Evolutionary conservation across 2,113 vertebrate genomes (phyloP).

Genomic region (Psilopsiagon aurifrons): DNA sequence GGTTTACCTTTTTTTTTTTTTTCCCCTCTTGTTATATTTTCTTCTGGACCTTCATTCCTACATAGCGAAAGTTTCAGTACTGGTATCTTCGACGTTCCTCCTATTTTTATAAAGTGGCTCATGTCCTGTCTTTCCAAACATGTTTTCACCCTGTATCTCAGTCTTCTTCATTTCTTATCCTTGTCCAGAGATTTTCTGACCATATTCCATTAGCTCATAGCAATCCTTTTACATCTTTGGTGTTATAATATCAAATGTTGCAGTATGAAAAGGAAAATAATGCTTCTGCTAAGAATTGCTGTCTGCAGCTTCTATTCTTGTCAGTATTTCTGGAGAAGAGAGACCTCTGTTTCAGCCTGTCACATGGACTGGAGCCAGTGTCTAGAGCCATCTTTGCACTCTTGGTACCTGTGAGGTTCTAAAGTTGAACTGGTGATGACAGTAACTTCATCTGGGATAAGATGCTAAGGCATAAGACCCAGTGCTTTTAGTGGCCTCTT

Average conservation of each 20-base stretch:
- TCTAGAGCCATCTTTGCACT: not conserved
- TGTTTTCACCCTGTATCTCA: not conserved
- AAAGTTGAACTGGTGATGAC: not conserved
- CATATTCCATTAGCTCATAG: not conserved
- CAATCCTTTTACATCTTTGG: not conserved
- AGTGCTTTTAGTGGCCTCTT: not conserved
- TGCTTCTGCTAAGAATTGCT: not conserved
- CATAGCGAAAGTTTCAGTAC: not conserved
- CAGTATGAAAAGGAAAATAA: not conserved
- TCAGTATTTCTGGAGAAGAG: not conserved
- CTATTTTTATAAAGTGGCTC: not conserved
- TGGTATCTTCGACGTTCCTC: not conserved
- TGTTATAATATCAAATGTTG: not conserved
- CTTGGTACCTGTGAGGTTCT: not conserved
- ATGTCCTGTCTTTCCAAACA: not conserved
- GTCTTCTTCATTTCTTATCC: not conserved
- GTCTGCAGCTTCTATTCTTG: not conserved
- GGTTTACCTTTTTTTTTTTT: not conserved
- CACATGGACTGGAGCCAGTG: not conserved
- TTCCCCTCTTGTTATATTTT: not conserved
- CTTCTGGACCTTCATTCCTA: not conserved
- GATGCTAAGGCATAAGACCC: not conserved
- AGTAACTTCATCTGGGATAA: not conserved
- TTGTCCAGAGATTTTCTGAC: not conserved
- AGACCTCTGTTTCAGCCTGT: not conserved